Evolutionary conservation across 2,113 vertebrate genomes (phyloP), one percentile per base, ranked within the genome.

Genomic region (Cervus canadensis): DNA sequence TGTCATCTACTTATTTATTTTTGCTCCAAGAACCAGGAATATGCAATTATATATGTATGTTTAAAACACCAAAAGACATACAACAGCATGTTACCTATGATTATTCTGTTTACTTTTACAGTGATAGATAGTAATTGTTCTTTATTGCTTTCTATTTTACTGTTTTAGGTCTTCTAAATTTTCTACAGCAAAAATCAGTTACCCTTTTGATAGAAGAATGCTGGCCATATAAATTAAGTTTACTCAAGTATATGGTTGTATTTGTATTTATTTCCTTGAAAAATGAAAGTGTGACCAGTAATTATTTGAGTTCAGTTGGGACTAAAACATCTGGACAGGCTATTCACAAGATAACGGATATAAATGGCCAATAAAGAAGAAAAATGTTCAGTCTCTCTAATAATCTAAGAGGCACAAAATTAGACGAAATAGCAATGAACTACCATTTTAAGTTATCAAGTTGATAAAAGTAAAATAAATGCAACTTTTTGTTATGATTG

Each of bases 211-310:
- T 43, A 89, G 33, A 64, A 74, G 88, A 91, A 74, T 86, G 2
- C 10, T 91, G 30, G 13, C 6, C 9, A 62, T 56, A 62, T 85
- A 96, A 95, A 89, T 93, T 88, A 91, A 74, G 8, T 67, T 86
- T 78, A 57, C 23, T 74, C 45, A 60, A 94, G 81, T 45, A 59
- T 50, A 59, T 14, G 87, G 56, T 71, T 95, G n/a, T 74, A 64
- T 88, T 86, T 90, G 48, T 91, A 91, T 86, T 93, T 91, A 93
- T 88, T 87, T 94, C 59, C 23, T 96, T 89, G n/a, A 62, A 78
- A 85, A 84, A 43, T 95, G 33, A 92, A 92, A 48, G 1, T 82
- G 40, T 82, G 33, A 89, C 13, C 36, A 5, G 19, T 76, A 94
- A 96, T 92, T 89, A 93, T 84, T 87, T 94, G 59, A 71, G 13